Evolutionary conservation across 2,113 vertebrate species (phyloP), one percentile per base, ranked within the genome.

Genomic region (Callaeas wilsoni): DNA sequence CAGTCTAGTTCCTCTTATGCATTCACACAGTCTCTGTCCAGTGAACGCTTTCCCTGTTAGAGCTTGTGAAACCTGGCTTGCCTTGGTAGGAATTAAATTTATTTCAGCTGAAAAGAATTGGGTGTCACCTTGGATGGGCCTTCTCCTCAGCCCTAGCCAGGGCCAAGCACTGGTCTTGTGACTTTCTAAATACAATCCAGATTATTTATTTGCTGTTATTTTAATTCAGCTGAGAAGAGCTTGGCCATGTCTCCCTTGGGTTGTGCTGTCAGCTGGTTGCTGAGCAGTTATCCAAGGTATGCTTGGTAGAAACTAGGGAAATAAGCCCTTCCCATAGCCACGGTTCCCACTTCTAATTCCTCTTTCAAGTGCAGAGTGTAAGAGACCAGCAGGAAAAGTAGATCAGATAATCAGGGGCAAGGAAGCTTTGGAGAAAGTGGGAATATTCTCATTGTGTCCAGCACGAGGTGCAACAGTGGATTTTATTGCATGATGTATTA

Each of bases 101-200:
- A 68, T 91, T 93, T 96, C 90, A 93, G 56, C 87, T 56, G 73
- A 90, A 93, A 96, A 87, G 73, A 85, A 94, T 88, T 55, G 74
- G 65, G 83, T 27, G 85, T 93, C 94, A 84, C 74, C 70, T 94
- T 94, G 84, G 93, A 90, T 73, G 65, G 69, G 49, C 18, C 13
- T 80, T 80, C 53, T 95, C 57, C 44, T 69, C 80, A 70, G 9
- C 21, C 79, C 63, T 13, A 42, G 41, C 33, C 67, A 22, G 30
- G 29, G 47, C 77, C 71, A 93, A 90, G 68, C 55, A 21, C 35
- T 32, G 21, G 65, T 91, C 82, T 86, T 91, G 91, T 87, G 92
- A 93, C 35, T 47, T 25, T 41, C 29, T 47, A 69, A 65, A 65
- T 59, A 33, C 39, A 20, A 30, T 84, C n/a, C 69, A 16, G n/a